Evolutionary conservation across 2,113 vertebrate species (phyloP), one percentile per base, ranked within the genome.

Genomic region (Oceanites oceanicus): DNA sequence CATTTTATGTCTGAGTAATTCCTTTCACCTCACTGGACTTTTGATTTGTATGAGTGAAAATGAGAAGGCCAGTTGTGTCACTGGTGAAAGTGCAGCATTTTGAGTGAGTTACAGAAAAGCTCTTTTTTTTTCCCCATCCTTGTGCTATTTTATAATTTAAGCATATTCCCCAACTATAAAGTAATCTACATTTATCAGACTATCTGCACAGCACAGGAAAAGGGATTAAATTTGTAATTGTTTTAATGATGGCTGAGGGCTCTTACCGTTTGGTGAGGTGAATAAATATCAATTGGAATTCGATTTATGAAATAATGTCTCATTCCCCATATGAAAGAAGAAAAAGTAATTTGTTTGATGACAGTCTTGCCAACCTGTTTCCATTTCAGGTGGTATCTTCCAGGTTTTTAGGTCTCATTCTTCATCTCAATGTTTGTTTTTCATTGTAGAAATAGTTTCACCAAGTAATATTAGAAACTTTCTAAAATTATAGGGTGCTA

Each of bases 401-500:
- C n/a, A 88, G 42, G 38, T 62, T 83, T 95, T 90, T 70, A 72
- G 45, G 42, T 85, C 62, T 68, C 12, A 38, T 86, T 80, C 50
- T 87, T 75, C 29, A 78, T 30, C 42, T 78, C 38, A 50, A 3
- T 70, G 13, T 92, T 95, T 96, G 47, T 92, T 97, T 95, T 83
- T 91, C 62, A 30, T 78, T 56, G 66, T 45, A 84, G 83, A 86
- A 92, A 59, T 66, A 90, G 70, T 92, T 96, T 86, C 30, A 56
- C 55, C 27, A 84, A 95, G 59, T 95, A 94, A 86, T 96, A 90
- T 75, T 95, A 90, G 90, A 73, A 95, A 89, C 66, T 96, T 97
- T 66, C 79, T 91, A 92, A 97, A 96, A 95, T 96, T 95, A 86
- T 95, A 93, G 86, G 55, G 76, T 85, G 19, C 56, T 96, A 97